Percentiles rank a stretch among this genome's conserved stretches.
Evolutionary conservation across 35 echinoderm and acorn worm species (phyloP).

Genomic region (Ophiothrix spiculata): DNA sequence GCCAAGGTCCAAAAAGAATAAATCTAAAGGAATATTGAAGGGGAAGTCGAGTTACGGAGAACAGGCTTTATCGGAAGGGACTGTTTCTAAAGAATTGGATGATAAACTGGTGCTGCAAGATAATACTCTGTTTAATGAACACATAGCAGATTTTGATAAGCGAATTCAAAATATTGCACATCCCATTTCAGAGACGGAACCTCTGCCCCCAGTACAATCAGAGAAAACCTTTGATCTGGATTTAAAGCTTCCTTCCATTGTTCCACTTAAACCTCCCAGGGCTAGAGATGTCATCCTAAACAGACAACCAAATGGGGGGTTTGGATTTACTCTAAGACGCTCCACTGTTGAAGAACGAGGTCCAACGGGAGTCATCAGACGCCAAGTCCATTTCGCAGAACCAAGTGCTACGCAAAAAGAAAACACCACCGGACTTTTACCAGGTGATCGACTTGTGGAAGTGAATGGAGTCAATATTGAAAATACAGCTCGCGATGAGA

Average conservation of each 20-base stretch:
- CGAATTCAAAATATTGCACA: constrained; percentile 2
- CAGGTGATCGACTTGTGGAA: constrained; percentile 91
- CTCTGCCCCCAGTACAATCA: constrained; percentile 8
- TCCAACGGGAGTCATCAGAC: constrained; percentile 47
- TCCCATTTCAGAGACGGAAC: constrained; percentile 33
- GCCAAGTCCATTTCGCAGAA: constrained; percentile 93
- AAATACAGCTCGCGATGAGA: constrained; percentile 69
- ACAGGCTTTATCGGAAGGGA: constrained; percentile 27
- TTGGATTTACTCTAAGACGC: constrained; percentile 87
- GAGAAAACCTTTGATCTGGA: constrained; percentile 79
- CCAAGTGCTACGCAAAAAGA: constrained; percentile 77
- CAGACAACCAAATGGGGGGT: constrained; percentile 78
- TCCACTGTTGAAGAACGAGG: constrained; percentile 72
- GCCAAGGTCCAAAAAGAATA: too few species aligned
- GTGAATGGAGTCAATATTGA: constrained; percentile 89
- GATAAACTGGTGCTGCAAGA: constrained; percentile 50
- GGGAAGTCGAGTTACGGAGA: constrained; percentile 65
- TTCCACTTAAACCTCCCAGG: constrained; percentile 73
- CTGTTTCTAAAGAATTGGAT: constrained; percentile 50
- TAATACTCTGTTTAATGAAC: constrained; percentile 81
- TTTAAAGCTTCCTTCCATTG: constrained; percentile 62
- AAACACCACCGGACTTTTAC: constrained; percentile 83
- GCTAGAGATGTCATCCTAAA: constrained; percentile 76
- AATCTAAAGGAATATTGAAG: constrained; percentile 36
- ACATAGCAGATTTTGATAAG: constrained; percentile 49